These are phyloP conservation scores for Xerus inauris DNA, from an alignment of 2,113 vertebrate genomes.

Conservation along the genomic window DNA sequence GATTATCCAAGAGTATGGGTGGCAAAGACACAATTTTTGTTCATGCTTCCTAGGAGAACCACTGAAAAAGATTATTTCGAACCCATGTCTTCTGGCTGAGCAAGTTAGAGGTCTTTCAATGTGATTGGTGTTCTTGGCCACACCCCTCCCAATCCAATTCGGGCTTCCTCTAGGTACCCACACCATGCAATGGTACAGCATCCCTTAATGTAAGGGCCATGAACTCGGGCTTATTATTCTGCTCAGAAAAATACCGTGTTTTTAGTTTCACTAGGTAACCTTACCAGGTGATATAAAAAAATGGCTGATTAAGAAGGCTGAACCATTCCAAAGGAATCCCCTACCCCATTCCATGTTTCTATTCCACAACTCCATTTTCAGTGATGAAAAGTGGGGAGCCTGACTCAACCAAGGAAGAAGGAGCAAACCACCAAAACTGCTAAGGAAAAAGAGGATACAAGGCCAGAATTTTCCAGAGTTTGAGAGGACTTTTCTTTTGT, in stretches of 20 bases:
- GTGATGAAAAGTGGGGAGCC: neutral
- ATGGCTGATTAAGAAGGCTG: neutral
- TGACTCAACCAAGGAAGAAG: too few species aligned
- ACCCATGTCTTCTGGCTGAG: neutral
- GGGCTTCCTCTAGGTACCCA: neutral
- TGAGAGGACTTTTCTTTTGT: neutral
- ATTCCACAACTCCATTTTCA: too few species aligned
- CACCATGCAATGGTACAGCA: accelerated
- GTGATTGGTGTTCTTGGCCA: neutral
- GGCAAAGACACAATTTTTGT: accelerated
- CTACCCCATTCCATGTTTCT: accelerated
- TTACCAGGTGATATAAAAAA: neutral
- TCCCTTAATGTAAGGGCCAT: neutral
- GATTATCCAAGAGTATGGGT: neutral
- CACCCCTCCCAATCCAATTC: accelerated
- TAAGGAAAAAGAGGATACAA: neutral
- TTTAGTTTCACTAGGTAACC: neutral
- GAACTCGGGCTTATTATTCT: neutral
- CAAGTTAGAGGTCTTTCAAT: too few species aligned
- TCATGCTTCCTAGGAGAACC: neutral
- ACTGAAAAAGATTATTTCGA: neutral
- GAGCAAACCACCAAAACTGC: neutral
- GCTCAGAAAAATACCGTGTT: neutral
- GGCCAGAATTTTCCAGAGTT: neutral
- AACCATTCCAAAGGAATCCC: neutral